Base-by-base conservation (phyloP, 2,113 vertebrate species). In the Triplophysa tibetana region DNA sequence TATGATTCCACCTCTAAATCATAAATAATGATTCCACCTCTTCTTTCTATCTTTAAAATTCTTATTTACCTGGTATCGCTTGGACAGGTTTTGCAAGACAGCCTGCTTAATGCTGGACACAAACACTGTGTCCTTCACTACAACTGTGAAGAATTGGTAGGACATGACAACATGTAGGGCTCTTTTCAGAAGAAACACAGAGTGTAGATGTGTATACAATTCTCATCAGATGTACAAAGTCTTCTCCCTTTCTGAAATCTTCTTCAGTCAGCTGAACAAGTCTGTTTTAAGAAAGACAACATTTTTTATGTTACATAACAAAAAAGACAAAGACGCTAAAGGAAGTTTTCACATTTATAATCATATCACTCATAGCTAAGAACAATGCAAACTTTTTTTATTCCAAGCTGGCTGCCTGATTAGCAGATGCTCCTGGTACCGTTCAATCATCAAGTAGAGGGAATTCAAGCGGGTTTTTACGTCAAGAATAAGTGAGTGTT, bases 371-470 rank as follows among this genome's bases (percentile, higher is more conserved):
- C 60, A 62, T 62, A 62, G 13, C 13, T 29, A 62, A 62, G 23
- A 62, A 62, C 21, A 26, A 62, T 62, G 23, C 60, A 62, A 26
- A 63, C 14, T 33, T 26, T 29, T 63, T 2, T 63, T 63, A n/a
- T n/a, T n/a, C n/a, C n/a, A n/a, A n/a, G n/a, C n/a, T n/a, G n/a
- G n/a, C n/a, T n/a, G n/a, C n/a, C n/a, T n/a, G n/a, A n/a, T n/a
- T n/a, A n/a, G n/a, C n/a, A n/a, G n/a, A n/a, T n/a, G n/a, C n/a
- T n/a, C n/a, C n/a, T n/a, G n/a, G n/a, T n/a, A n/a, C n/a, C n/a
- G n/a, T n/a, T n/a, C n/a, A n/a, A n/a, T n/a, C n/a, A 64, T 64
- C 26, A 64, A 64, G 62, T 64, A 64, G 26, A 64, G 62, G 62
- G 26, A 64, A 33, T 64, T 33, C 26, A 26, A 64, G 14, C 26